Evolutionary conservation across 2,888 invertebrate genomes (phyloP), one percentile per base, ranked within the genome.

Genomic region (Blera fallax): DNA sequence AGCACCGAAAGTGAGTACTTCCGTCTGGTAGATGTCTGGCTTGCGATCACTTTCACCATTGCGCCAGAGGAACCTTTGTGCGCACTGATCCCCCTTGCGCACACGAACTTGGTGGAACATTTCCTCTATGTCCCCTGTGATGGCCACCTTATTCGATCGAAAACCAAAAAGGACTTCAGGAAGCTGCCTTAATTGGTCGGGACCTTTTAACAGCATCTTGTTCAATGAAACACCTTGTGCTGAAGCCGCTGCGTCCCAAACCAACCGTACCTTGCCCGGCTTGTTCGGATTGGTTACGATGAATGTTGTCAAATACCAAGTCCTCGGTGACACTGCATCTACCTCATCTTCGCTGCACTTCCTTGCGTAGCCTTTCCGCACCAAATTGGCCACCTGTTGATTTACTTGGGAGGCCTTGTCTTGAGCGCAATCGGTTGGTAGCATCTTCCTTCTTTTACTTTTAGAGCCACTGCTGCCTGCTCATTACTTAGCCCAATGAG

Each of bases 161-260:
- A 58, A 37, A 1, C 16, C 21, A 21, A 29, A 18, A 3, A 58
- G 14, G 5, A 37, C 56, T 11, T 29, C 34, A 14, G 37, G 16
- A 5, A 58, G 11, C n/a, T 24, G 2, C 24, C 4, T 11, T 14
- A 56, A 34, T 34, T 56, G 18, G 24, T 54, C 54, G 5, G 90
- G 89, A 4, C 90, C 90, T 11, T 87, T 78, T 4, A 90, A 50
- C 10, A 91, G 62, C 10, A 83, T 27, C 14, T 88, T 88, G 67
- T 90, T 90, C 18, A 90, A 58, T 10, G 80, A 87, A 4, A 87
- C 37, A 7, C 89, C 89, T 8, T 88, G 24, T 3, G 48, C 64
- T 21, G 62, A 87, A 0, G 89, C 89, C 3, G 89, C 89, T 4
- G 89, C 89, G 72, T 90, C 89, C 60, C 70, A 89, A 0, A 90